A percentile compares a stretch with the other conserved stretches of the same genome.
Conservation (phyloP, 1,140 invertebrate genomes). For the Calliopsis andreniformis region DNA sequence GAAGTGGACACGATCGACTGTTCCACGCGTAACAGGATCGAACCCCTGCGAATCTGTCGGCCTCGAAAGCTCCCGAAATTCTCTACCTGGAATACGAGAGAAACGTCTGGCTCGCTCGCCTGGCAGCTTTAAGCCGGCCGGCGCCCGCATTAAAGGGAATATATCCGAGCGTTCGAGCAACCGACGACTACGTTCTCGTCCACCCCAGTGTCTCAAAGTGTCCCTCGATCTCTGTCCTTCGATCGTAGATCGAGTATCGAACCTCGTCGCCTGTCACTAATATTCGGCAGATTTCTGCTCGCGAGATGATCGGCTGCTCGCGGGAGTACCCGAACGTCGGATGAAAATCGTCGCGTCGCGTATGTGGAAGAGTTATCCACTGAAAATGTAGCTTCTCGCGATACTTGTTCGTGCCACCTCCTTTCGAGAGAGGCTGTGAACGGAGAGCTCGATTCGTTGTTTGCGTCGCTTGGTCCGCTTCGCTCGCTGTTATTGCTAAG, state of each 20-base stretch:
- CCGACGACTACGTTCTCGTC: neutral
- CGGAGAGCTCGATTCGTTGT: neutral
- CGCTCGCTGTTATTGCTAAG: too few species aligned
- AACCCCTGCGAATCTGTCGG: too few species aligned
- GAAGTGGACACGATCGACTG: too few species aligned
- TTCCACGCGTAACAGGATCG: too few species aligned
- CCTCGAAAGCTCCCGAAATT: slow-evolving; percentile 27
- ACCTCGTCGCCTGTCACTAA: neutral
- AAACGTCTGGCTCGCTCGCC: slow-evolving; percentile 9
- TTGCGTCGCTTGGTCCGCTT: neutral
- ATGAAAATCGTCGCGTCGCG: neutral
- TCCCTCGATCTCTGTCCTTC: neutral
- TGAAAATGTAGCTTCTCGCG: slow-evolving; percentile 34
- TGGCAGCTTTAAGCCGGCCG: slow-evolving; percentile 77
- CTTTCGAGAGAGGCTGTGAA: neutral
- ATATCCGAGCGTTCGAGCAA: slow-evolving; percentile 64
- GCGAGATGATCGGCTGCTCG: slow-evolving; percentile 6
- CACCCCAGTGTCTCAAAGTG: too few species aligned
- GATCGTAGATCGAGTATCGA: neutral
- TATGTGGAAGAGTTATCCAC: neutral
- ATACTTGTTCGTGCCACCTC: neutral
- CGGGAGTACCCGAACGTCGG: neutral
- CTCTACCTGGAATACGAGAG: slow-evolving; percentile 46
- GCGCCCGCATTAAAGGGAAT: slow-evolving; percentile 79
- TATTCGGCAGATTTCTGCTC: neutral